Percentiles rank a stretch among this genome's conserved stretches.
These are phyloP conservation scores for Nerophis lumbriciformis DNA, from an alignment of 2,113 vertebrate species.

Conservation along the genomic window DNA sequence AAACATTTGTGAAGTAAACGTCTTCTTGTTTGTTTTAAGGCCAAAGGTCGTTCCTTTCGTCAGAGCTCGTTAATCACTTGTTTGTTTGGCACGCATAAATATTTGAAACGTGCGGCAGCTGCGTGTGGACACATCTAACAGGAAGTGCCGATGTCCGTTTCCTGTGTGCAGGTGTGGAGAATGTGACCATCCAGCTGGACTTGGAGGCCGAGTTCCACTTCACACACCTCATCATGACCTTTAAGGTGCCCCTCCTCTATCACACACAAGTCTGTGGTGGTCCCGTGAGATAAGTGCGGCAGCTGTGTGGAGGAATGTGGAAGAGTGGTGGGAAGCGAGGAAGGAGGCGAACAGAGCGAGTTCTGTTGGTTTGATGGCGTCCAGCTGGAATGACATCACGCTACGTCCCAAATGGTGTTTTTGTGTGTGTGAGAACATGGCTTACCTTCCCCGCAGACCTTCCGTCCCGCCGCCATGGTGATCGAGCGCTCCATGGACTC, in stretches of 20 bases:
- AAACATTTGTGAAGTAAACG: no score
- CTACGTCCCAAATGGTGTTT: not conserved
- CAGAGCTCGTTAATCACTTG: not conserved
- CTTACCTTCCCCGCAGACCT: constrained; percentile 71
- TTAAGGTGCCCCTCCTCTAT: constrained; percentile 79
- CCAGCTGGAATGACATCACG: constrained; percentile 36
- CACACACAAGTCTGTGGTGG: not conserved
- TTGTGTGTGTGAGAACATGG: not conserved
- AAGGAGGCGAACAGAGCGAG: constrained; percentile 16
- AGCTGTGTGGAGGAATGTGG: constrained; percentile 53
- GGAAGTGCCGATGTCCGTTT: constrained; percentile 17
- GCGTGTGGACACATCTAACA: not conserved
- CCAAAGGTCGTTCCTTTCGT: not conserved
- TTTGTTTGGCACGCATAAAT: not conserved
- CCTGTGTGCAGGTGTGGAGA: constrained; percentile 81
- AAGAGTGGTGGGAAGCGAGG: constrained; percentile 39
- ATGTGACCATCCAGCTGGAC: constrained; percentile 90
- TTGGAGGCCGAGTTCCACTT: constrained; percentile 97
- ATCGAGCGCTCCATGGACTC: constrained; percentile 94
- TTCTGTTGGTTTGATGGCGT: constrained; percentile 9
- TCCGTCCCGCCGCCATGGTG: constrained; percentile 92
- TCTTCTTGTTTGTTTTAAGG: no score
- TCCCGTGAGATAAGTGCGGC: constrained; percentile 20
- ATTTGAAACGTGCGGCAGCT: not conserved
- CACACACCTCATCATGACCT: constrained; percentile 99